Percentiles rank a stretch among this genome's conserved stretches.
These are phyloP conservation scores for Alfaro cultratus DNA, from an alignment of 2,797 vertebrate species.

Conservation along the genomic window DNA sequence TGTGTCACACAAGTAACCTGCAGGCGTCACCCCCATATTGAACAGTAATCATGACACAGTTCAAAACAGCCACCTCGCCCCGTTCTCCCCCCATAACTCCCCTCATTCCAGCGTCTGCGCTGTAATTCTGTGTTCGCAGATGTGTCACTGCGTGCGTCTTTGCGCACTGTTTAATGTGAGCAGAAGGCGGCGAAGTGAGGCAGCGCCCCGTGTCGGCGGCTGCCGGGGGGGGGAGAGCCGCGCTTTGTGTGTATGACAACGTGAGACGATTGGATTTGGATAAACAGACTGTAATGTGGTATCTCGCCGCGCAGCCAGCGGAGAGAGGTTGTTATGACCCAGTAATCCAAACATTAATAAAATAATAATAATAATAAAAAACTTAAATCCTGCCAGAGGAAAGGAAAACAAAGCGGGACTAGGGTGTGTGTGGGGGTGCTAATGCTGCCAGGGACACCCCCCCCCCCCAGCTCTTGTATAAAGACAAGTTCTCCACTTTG, in stretches of 20 bases:
- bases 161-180: slow-evolving; percentile 2
- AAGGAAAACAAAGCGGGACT: slow-evolving; percentile 32
- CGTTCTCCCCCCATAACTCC: not conserved
- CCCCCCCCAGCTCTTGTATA: not conserved
- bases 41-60: slow-evolving; percentile 36
- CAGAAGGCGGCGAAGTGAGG: not conserved
- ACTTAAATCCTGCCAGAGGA: slow-evolving; percentile 54
- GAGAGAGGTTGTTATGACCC: slow-evolving; percentile 50
- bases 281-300: slow-evolving; percentile 39
- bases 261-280: slow-evolving; percentile 40
- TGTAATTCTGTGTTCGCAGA: slow-evolving; percentile 34
- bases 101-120: not conserved
- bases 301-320: slow-evolving; percentile 37
- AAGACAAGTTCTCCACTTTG: slow-evolving; percentile 11
- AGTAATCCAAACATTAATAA: slow-evolving; percentile 59
- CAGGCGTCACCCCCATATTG: slow-evolving; percentile 36
- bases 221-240: not conserved
- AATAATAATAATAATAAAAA: not conserved
- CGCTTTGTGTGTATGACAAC: slow-evolving; percentile 23
- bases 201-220: slow-evolving; percentile 10
- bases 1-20: slow-evolving; percentile 10
- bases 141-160: slow-evolving; percentile 2
- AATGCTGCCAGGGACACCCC: slow-evolving; percentile 18
- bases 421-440: slow-evolving; percentile 4
- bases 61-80: slow-evolving; percentile 6